A percentile compares a stretch with the other conserved stretches of the same genome.
Evolutionary conservation across 1,140 invertebrate species (phyloP).

Genomic region (Vanessa atalanta): DNA sequence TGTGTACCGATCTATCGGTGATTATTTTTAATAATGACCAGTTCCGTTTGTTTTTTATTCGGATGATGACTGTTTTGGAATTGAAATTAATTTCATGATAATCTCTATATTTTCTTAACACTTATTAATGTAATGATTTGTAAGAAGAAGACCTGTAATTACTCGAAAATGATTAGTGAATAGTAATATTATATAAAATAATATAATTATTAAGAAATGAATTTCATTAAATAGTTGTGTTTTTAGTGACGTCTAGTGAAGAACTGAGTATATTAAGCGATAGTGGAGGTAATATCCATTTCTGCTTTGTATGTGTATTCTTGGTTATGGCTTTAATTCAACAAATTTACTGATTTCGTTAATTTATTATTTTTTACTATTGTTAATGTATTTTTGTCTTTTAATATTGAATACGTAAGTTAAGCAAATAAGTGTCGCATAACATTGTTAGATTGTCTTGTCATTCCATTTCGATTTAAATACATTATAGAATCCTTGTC

Average conservation of each 20-base stretch:
- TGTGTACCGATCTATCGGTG: slow-evolving; percentile 14
- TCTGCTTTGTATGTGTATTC: slow-evolving; percentile 15
- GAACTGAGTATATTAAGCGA: slow-evolving; percentile 8
- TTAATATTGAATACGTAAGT: slow-evolving; percentile 11
- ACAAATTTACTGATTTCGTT: slow-evolving; percentile 15
- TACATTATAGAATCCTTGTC: not conserved
- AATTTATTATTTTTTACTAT: slow-evolving; percentile 31
- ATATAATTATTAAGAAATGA: slow-evolving; percentile 9
- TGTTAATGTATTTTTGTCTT: slow-evolving; percentile 26
- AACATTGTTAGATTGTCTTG: slow-evolving; percentile 12
- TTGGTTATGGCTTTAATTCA: slow-evolving; percentile 33
- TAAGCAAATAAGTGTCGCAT: slow-evolving; percentile 11
- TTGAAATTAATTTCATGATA: slow-evolving; percentile 45
- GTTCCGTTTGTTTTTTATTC: slow-evolving; percentile 20
- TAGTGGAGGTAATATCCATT: slow-evolving; percentile 1
- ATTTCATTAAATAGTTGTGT: slow-evolving; percentile 11
- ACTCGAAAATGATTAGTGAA: slow-evolving; percentile 20
- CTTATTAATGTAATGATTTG: slow-evolving; percentile 35
- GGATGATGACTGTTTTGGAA: slow-evolving; percentile 40
- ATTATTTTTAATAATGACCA: not conserved
- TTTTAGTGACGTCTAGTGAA: slow-evolving; percentile 12
- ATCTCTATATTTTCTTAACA: slow-evolving; percentile 47
- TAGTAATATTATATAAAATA: slow-evolving; percentile 13
- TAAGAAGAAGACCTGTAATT: slow-evolving; percentile 34
- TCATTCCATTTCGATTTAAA: slow-evolving; percentile 3